Evolutionary conservation across 2,113 vertebrate species (phyloP), one percentile per base, ranked within the genome.

Genomic region (Chloroceryle aenea): DNA sequence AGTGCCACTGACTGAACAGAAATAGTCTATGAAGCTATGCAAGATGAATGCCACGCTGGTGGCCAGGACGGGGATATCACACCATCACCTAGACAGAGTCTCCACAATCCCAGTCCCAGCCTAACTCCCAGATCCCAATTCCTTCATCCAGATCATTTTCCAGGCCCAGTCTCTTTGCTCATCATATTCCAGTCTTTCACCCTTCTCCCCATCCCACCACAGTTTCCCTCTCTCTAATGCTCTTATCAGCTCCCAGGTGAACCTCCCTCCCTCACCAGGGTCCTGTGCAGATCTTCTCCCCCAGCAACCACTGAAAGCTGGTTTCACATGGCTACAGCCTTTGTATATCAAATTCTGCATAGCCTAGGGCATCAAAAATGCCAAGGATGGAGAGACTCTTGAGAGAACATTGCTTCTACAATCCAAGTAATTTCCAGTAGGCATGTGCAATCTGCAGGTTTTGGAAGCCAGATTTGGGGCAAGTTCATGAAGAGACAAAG

Each of bases 361-460:
- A 36, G 8, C 50, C 45, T 58, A 29, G 36, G 21, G 17, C 25
- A 40, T 74, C 50, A 86, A 77, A 59, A 22, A 16, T 17, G n/a
- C 32, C n/a, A n/a, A 77, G 53, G 13, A 66, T 58, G 64, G 32
- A 77, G 0, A 0, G 34, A 69, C 3, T 66, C 1, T 63, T 71
- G 42, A 4, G 25, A 22, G 5, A 74, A 50, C 1, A 1, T 40
- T 85, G n/a, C 15, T 90, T 67, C 68, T 56, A 61, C n/a, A 72
- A 9, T 45, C 52, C 30, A 90, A 55, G 29, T 63, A 3, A n/a
- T 74, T 80, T 62, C 38, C 56, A 43, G 38, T 8, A 81, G 38
- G 7, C 20, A 48, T 22, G 22, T 42, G 25, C 32, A 88, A 86
- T 63, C 8, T 2, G 1, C 25, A 80, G 12, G 7, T 83, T 75